These are phyloP conservation scores for Slavum lentiscoides DNA, from an alignment of 2,888 invertebrate genomes.

Conservation along the genomic window DNA sequence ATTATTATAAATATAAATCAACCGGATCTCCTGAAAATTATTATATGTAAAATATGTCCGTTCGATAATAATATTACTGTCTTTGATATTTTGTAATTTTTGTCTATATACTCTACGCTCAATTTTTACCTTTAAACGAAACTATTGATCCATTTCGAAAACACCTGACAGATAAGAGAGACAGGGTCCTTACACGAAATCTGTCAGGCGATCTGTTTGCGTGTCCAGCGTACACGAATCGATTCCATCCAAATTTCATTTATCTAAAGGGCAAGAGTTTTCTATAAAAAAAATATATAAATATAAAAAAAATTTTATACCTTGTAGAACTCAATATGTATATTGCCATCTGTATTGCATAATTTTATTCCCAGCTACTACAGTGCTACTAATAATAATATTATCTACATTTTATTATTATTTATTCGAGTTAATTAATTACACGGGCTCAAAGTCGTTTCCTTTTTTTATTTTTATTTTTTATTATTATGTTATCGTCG, in stretches of 20 bases:
- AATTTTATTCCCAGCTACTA: neutral
- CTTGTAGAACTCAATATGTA: neutral
- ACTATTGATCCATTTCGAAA: conserved; percentile 10
- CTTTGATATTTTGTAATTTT: conserved; percentile 31
- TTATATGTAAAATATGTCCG: neutral
- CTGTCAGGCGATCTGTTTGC: conserved; percentile 22
- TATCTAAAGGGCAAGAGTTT: conserved; percentile 34
- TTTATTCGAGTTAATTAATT: neutral
- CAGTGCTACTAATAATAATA: neutral
- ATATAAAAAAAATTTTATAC: neutral
- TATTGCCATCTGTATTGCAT: neutral
- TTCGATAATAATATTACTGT: conserved; percentile 10
- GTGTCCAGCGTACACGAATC: conserved; percentile 26
- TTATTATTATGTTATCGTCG: neutral
- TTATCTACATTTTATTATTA: neutral
- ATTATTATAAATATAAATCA: neutral
- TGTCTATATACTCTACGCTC: conserved; percentile 35
- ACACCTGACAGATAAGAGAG: conserved; percentile 31
- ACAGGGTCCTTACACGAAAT: conserved; percentile 45
- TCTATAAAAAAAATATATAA: neutral
- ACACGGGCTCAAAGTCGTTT: conserved; percentile 7
- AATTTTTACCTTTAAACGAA: conserved; percentile 31
- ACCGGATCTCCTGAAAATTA: conserved; percentile 25
- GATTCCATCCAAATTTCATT: conserved; percentile 42
- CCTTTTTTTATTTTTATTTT: neutral